Conservation (phyloP, 2,113 vertebrate species). For the Zosterops japonicus region DNA sequence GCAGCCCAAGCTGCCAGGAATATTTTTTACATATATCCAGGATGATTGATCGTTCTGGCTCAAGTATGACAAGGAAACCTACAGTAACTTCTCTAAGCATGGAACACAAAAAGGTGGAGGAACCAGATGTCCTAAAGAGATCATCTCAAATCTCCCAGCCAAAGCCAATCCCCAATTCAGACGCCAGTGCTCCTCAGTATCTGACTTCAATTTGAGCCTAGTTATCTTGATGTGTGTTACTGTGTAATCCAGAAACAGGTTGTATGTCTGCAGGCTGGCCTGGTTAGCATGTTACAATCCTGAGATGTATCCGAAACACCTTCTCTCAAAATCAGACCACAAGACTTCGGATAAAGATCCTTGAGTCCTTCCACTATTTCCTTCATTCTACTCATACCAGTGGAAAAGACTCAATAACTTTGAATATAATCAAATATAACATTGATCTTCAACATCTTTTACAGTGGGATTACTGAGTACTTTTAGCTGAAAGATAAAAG, state of each 20-base stretch:
- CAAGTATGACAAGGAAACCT: not conserved
- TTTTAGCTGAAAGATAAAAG: not conserved
- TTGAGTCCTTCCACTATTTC: not conserved
- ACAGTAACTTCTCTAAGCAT: not conserved
- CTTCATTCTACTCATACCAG: not conserved
- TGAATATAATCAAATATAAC: not conserved
- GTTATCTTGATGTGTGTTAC: not conserved
- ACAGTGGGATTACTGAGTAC: not conserved
- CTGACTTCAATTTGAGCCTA: not conserved
- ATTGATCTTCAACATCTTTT: not conserved
- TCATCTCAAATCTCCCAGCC: not conserved
- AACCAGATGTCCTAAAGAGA: not conserved
- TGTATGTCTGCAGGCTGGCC: rapidly evolving
- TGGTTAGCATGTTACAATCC: not conserved
- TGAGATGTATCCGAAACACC: not conserved
- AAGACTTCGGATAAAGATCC: not conserved
- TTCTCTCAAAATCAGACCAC: not conserved
- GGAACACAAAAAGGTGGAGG: not conserved
- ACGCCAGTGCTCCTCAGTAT: not conserved
- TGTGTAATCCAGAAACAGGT: not conserved
- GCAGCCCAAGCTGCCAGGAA: not conserved
- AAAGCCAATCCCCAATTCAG: not conserved
- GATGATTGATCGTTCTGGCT: not conserved
- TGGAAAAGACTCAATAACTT: not conserved
- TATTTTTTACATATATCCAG: not conserved